Base-by-base conservation (phyloP, 2,888 invertebrate genomes). In the Eilema griseolum region DNA sequence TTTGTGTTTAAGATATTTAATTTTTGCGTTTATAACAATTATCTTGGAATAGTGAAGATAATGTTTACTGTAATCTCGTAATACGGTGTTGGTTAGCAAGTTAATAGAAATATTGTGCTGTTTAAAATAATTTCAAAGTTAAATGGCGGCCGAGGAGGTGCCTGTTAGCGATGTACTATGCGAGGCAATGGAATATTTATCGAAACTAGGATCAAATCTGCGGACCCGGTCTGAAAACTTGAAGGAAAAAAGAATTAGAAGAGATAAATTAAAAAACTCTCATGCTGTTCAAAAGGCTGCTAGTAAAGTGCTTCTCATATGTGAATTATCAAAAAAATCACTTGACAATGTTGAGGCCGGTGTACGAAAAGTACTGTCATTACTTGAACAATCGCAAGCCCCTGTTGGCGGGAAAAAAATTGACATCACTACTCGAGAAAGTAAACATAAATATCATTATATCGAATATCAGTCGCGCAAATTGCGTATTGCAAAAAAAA, bases 321-420 rank as follows among this genome's bases (percentile, higher is more conserved):
- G 95, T 80, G 90, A 94, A 80, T 86, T 95, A 76, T 95, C 95
- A 60, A 95, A 93, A 85, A 94, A 93, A 80, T 95, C 95, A 0
- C 87, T 95, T 14, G 90, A 91, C 57, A 95, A 93, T 83, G 95
- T 95, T 2, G 95, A 95, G 81, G 82, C 78, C 72, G 92, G 92
- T 66, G 89, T 95, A 20, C 89, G 90, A 72, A 90, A 88, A 78
- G 85, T 93, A 71, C 80, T 92, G 66, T 83, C 86, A n/a, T 74
- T 83, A 67, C 83, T 93, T 74, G 85, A 87, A 64, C 80, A 77
- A 24, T 79, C 86, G 52, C 90, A 92, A 75, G 77, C 82, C 37
- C 75, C 86, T 3, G 73, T 76, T 84, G 87, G 86, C 87, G 88
- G 86, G 83, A 87, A 86, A 81, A 73, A 41, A 24, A 66, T 63